These are phyloP conservation scores for Physocephala rufipes DNA, from an alignment of 2,888 invertebrate genomes.

Conservation along the genomic window DNA sequence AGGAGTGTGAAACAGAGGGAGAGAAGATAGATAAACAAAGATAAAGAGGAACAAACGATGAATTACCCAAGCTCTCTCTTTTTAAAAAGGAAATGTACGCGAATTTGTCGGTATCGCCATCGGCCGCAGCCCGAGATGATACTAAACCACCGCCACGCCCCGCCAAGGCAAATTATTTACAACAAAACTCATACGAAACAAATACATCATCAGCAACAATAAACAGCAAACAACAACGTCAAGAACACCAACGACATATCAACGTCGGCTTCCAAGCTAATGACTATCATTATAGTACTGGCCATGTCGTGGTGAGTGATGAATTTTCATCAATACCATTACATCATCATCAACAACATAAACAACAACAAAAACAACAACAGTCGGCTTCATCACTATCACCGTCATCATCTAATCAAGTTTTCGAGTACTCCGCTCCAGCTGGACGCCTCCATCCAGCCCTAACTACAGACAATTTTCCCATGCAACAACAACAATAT, in stretches of 20 bases:
- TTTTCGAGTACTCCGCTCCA: conserved; percentile 36
- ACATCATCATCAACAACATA: conserved; percentile 35
- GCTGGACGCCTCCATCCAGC: conserved; percentile 34
- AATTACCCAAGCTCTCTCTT: background rate
- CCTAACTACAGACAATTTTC: conserved; percentile 37
- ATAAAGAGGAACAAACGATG: background rate
- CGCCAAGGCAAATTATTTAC: conserved; percentile 59
- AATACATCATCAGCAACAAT: conserved; percentile 44
- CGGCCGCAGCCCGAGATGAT: conserved; percentile 54
- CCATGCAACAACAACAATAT: conserved; percentile 41
- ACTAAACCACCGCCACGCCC: conserved; percentile 54
- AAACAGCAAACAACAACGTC: conserved; percentile 39
- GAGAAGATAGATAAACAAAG: background rate
- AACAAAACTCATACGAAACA: conserved; percentile 45
- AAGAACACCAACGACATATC: conserved; percentile 45
- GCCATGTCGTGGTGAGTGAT: conserved; percentile 58
- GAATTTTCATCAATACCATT: conserved; percentile 38
- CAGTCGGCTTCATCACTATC: too few relatives aligned
- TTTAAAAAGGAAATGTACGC: conserved; percentile 59
- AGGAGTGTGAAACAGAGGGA: background rate
- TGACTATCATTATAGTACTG: background rate
- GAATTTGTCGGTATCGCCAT: conserved; percentile 58
- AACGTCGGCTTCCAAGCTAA: conserved; percentile 21
- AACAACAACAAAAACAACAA: conserved; percentile 29
- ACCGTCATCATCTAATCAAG: conserved; percentile 36